A percentile compares a stretch with the other conserved stretches of the same genome.
These are phyloP conservation scores for Ophion costatus DNA, from an alignment of 2,888 invertebrate species.

Conservation along the genomic window DNA sequence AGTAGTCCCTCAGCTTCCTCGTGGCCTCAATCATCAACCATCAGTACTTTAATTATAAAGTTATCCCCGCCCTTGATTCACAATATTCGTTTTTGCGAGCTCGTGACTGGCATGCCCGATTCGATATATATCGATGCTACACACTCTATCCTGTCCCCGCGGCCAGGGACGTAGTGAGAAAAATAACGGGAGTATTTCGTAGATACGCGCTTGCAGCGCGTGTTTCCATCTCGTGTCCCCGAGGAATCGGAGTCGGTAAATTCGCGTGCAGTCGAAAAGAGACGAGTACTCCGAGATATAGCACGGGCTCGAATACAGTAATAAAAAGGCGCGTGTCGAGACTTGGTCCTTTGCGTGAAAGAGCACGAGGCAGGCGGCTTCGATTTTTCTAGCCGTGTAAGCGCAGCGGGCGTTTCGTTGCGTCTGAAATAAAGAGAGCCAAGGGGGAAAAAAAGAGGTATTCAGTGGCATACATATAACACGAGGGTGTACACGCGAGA, in stretches of 20 bases:
- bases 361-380: no score
- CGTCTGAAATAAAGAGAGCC: neutral
- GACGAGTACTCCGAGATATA: neutral
- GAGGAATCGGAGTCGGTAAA: constrained; percentile 51
- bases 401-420: neutral
- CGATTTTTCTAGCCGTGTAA: neutral
- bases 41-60: no score
- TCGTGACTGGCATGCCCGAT: no score
- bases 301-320: neutral
- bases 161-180: constrained; percentile 29
- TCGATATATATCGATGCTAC: no score
- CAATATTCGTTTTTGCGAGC: no score
- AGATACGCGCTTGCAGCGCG: constrained; percentile 45
- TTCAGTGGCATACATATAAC: neutral
- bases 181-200: constrained; percentile 38
- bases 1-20: no score
- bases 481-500: constrained; percentile 9
- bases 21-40: no score
- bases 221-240: constrained; percentile 52
- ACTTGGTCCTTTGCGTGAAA: no score
- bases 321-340: neutral
- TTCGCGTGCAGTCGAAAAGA: constrained; percentile 11
- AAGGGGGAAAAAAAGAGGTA: neutral
- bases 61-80: no score
- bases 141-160: neutral